These are phyloP conservation scores for Mobula hypostoma DNA, from an alignment of 2,113 vertebrate species.

Conservation along the genomic window DNA sequence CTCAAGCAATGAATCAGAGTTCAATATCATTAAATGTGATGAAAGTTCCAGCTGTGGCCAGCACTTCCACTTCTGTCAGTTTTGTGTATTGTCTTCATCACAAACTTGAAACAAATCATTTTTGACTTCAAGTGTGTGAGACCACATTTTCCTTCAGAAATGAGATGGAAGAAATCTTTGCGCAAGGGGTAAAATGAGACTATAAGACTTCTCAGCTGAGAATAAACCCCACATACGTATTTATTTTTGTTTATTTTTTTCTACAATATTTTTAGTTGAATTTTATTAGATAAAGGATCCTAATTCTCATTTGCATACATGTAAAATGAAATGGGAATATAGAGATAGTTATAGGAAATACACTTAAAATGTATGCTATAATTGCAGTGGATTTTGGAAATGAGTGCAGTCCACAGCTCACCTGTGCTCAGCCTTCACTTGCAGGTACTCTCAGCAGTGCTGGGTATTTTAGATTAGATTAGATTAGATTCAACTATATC, in stretches of 20 bases:
- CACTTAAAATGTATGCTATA: too few relatives aligned
- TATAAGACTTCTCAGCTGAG: neutral
- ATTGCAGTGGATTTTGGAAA: too few relatives aligned
- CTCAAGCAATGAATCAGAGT: neutral
- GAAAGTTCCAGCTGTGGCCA: neutral
- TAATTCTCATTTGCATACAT: too few relatives aligned
- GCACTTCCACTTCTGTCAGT: neutral
- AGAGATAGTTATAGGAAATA: too few relatives aligned
- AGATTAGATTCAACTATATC: too few relatives aligned
- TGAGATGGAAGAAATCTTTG: neutral
- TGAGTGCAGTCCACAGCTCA: neutral
- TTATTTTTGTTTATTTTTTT: too few relatives aligned
- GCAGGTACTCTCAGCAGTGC: neutral
- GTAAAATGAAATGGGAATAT: too few relatives aligned
- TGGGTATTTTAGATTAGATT: neutral
- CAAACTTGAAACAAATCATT: constrained; percentile 24
- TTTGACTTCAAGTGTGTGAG: neutral
- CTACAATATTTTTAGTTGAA: too few relatives aligned
- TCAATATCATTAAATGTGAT: constrained; percentile 1
- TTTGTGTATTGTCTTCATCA: neutral
- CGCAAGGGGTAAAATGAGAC: neutral
- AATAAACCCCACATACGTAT: too few relatives aligned
- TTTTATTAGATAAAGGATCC: too few relatives aligned
- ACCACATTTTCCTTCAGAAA: neutral
- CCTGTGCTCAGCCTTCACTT: neutral